Base-by-base conservation (phyloP, 2,797 vertebrate species). In the Micrastur ruficollis region DNA sequence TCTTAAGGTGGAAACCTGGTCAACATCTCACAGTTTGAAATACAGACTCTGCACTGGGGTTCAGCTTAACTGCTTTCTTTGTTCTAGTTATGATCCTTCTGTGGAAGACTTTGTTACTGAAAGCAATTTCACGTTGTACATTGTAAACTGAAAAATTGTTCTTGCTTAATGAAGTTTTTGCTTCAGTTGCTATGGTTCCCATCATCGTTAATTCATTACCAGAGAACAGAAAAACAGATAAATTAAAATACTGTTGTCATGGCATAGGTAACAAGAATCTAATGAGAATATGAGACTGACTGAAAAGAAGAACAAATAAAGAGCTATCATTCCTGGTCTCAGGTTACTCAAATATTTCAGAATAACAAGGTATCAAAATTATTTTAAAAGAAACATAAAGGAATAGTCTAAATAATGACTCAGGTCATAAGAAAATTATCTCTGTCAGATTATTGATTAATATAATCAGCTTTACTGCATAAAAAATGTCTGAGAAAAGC, bases 191-290 rank as follows among this genome's bases (percentile, higher is more conserved):
- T 93, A 96, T 96, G 82, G 82, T 94, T 96, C 52, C 80, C 71
- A 94, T 91, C 74, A 66, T 65, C 3, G 3, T 70, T 81, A 95
- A 92, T 79, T 80, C 73, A 88, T 89, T 97, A 85, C 22, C 46
- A 84, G 71, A 83, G 80, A 92, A 90, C 1, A 78, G 85, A 75
- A 95, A 97, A 97, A 47, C 80, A 70, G 81, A 94, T 92, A 91
- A 95, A 95, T 97, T 97, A 95, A 62, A 96, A 93, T 73, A 82
- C 75, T 91, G 86, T 93, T 97, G 75, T 88, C 79, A 82, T 92
- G 27, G 62, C 62, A 61, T 87, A 89, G 83, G 50, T 86, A 86
- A 81, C 68, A 81, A 70, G 31, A 93, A 81, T 89, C 88, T 95
- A 94, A 86, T 82, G 50, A 96, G 59, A 82, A 66, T 84, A 70